Conservation (phyloP, 30 jellyfish, hydroid and myxozoan genomes). For the Pelagia noctiluca region DNA sequence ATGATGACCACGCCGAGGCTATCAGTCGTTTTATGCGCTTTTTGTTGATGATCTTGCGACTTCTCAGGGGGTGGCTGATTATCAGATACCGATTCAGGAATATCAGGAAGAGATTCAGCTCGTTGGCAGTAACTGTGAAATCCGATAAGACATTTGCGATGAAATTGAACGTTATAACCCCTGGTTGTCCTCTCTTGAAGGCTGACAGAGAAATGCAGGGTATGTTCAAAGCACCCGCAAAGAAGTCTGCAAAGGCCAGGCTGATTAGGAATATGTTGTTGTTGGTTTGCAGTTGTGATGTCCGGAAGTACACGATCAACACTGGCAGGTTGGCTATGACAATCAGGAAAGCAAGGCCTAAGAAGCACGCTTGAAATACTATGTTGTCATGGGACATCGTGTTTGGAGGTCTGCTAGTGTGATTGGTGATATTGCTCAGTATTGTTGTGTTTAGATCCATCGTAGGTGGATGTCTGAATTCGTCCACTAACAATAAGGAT, state of each 20-base stretch:
- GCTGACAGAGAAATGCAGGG: slow-evolving; percentile 59
- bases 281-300: slow-evolving; percentile 53
- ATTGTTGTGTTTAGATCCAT: background rate
- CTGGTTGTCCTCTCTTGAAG: background rate
- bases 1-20: slow-evolving; percentile 23
- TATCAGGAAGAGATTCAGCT: slow-evolving; percentile 62
- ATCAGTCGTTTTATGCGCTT: slow-evolving; percentile 10
- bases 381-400: background rate
- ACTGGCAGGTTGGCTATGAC: slow-evolving; percentile 39
- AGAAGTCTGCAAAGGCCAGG: slow-evolving; percentile 65
- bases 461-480: background rate
- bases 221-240: slow-evolving; percentile 60
- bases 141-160: slow-evolving; percentile 59
- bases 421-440: background rate
- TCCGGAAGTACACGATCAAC: slow-evolving; percentile 49
- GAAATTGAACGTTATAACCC: slow-evolving; percentile 24
- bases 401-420: background rate
- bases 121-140: slow-evolving; percentile 52
- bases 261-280: slow-evolving; percentile 56
- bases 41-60: slow-evolving; percentile 57
- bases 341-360: slow-evolving; percentile 52
- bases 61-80: slow-evolving; percentile 62
- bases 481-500: too few species aligned
- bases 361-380: slow-evolving; percentile 34
- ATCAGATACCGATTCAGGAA: slow-evolving; percentile 66